These are phyloP conservation scores for Zoanthus sociatus DNA, from an alignment of 92 coral and sea anemone species.

Conservation along the genomic window DNA sequence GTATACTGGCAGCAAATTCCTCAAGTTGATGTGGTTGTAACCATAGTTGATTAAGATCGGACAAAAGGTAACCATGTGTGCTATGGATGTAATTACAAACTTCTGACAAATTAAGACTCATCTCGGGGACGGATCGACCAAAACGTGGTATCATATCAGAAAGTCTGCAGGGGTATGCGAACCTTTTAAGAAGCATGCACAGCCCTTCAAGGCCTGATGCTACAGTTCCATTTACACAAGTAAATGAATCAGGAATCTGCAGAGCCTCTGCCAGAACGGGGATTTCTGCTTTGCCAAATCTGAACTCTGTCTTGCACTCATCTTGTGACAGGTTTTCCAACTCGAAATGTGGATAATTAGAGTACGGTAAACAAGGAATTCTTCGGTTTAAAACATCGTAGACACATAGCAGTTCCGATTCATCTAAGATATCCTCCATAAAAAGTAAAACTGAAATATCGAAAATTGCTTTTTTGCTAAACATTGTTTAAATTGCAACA, in stretches of 20 bases:
- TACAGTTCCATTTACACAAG: no score
- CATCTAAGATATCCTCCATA: constrained; percentile 2
- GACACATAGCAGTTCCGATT: not conserved
- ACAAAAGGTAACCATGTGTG: no score
- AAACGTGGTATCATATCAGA: constrained; percentile 66
- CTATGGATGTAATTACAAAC: no score
- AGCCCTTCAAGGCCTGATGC: no score
- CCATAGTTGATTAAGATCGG: no score
- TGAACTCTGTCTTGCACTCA: constrained; percentile 35
- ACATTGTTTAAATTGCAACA: no score
- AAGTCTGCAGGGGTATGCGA: constrained; percentile 58
- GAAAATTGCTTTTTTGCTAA: no score
- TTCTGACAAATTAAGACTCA: no score
- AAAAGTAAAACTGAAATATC: no score
- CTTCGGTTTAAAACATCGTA: not conserved
- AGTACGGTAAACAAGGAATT: not conserved
- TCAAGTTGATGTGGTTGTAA: constrained; percentile 15
- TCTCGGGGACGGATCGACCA: constrained; percentile 69
- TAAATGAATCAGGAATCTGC: no score
- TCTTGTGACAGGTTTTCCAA: constrained; percentile 14
- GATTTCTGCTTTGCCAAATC: no score
- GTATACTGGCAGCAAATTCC: constrained; percentile 29
- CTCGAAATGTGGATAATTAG: not conserved
- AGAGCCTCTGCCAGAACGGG: no score
- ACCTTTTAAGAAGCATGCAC: not conserved